Percentiles rank a stretch among this genome's conserved stretches.
Evolutionary conservation across 2,113 vertebrate species (phyloP).

Genomic region (Brevimyrus niger): DNA sequence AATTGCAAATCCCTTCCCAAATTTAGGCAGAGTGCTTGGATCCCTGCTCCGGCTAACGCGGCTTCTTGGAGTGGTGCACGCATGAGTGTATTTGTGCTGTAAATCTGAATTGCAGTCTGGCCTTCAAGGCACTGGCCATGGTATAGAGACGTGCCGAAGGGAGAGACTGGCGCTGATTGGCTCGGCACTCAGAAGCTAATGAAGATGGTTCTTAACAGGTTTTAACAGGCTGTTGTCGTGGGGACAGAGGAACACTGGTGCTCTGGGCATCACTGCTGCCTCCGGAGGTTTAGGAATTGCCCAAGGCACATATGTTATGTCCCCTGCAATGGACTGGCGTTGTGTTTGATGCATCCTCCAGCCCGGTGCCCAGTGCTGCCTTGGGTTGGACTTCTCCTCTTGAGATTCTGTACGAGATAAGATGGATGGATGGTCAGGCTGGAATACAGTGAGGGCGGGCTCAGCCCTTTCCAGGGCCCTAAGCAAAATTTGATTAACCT

Average conservation of each 20-base stretch:
- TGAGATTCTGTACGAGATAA: neutral
- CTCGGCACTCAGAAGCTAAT: neutral
- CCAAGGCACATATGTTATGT: neutral
- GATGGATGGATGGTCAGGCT: neutral
- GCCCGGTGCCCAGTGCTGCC: neutral
- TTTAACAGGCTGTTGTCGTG: neutral
- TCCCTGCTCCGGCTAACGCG: neutral
- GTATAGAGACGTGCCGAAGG: neutral
- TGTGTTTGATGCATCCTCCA: neutral
- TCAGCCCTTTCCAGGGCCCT: neutral
- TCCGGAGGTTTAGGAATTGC: neutral
- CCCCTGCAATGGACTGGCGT: neutral
- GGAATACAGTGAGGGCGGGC: neutral
- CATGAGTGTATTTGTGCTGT: neutral
- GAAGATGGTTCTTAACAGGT: neutral
- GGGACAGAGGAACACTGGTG: neutral
- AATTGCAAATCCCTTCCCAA: constrained; percentile 4
- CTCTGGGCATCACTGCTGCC: neutral
- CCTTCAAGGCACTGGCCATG: neutral
- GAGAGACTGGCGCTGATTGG: neutral
- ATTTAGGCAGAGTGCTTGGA: neutral
- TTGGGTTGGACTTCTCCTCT: neutral
- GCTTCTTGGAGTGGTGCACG: neutral
- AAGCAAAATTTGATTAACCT: neutral
- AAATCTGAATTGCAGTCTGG: neutral